phyloP scores from a whole-genome alignment of 2,888 invertebrate genomes.

The Zhengitettix transpicula region DNA sequence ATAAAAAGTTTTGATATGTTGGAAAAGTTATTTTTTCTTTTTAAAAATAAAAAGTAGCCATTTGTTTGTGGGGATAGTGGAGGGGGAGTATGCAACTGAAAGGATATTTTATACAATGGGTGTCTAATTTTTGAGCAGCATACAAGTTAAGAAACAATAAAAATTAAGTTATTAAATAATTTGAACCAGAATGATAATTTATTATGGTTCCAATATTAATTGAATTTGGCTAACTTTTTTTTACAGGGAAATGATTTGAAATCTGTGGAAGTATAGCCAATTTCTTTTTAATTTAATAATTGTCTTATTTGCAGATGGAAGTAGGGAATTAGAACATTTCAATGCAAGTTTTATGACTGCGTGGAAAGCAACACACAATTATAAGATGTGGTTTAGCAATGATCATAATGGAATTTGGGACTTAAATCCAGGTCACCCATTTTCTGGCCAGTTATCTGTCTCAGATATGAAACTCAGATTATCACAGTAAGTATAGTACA shows the following conservation, averaged over 20 bases:
- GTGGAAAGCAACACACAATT: constrained; percentile 80
- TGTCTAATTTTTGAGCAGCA: too few relatives aligned
- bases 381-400: constrained; percentile 62
- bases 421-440: constrained; percentile 71
- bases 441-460: constrained; percentile 84
- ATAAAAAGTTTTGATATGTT: too few relatives aligned
- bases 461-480: constrained; percentile 84
- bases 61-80: too few relatives aligned
- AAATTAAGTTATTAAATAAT: too few relatives aligned
- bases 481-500: constrained; percentile 58
- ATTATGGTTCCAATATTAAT: too few relatives aligned
- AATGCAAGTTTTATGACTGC: constrained; percentile 67
- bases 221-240: constrained; percentile 2
- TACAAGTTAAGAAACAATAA: too few relatives aligned
- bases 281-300: background rate
- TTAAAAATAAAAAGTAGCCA: too few relatives aligned
- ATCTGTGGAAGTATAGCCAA: too few relatives aligned
- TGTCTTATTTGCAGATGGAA: constrained; percentile 40
- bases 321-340: constrained; percentile 73
- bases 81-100: too few relatives aligned
- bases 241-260: background rate
- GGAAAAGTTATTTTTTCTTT: too few relatives aligned
- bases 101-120: too few relatives aligned
- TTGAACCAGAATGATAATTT: too few relatives aligned
- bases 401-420: constrained; percentile 44